Conservation (phyloP, 2,888 invertebrate genomes). For the Strigamia crassipes region DNA sequence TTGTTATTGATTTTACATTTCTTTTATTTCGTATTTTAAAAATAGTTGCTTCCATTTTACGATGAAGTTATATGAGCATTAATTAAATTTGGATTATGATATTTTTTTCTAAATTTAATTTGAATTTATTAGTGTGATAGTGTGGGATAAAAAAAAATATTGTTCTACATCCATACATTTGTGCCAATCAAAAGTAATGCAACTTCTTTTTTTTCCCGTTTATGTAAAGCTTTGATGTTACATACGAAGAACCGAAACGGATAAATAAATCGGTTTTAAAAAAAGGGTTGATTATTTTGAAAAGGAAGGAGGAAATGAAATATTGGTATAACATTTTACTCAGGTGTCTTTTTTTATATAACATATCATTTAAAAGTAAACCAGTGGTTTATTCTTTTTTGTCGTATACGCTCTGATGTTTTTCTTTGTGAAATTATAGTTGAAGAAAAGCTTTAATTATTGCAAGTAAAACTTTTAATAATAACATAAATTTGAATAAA, state of each 20-base stretch:
- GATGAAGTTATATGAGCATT: background rate
- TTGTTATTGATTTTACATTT: constrained; percentile 10
- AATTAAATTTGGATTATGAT: background rate
- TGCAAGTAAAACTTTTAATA: no score
- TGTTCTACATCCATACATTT: background rate
- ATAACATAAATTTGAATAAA: background rate
- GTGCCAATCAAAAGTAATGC: background rate
- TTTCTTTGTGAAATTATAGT: no score
- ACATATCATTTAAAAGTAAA: no score
- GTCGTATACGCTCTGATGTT: no score
- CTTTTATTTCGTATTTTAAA: background rate
- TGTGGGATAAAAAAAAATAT: background rate
- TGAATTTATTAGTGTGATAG: no score
- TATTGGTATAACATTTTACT: no score
- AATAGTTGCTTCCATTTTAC: background rate
- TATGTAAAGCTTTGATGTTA: background rate
- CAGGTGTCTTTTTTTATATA: no score
- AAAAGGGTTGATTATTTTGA: background rate
- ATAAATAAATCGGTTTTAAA: background rate
- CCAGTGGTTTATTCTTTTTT: no score
- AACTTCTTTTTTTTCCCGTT: background rate
- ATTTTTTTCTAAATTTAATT: background rate
- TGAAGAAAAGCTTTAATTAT: no score
- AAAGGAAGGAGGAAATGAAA: no score
- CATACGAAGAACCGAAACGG: background rate